Conservation (phyloP, 2,888 invertebrate species). For the Teinopalpus imperialis region DNA sequence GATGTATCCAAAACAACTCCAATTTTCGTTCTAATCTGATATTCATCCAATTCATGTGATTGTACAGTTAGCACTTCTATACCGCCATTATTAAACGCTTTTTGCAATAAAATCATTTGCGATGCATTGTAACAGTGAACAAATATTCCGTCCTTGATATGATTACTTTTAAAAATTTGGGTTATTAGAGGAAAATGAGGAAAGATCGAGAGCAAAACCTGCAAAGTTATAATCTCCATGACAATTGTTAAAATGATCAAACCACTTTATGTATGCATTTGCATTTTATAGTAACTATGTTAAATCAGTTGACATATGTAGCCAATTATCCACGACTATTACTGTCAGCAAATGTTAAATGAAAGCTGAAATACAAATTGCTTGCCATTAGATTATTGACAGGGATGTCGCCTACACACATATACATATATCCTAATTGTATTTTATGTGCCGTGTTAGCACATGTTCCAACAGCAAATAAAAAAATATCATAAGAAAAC, state of each 20-base stretch:
- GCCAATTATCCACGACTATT: slow-evolving; percentile 33
- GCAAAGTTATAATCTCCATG: slow-evolving; percentile 14
- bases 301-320: background rate
- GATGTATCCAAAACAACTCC: slow-evolving; percentile 53
- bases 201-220: slow-evolving; percentile 30
- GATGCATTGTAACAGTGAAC: slow-evolving; percentile 46
- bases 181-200: slow-evolving; percentile 39
- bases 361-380: slow-evolving; percentile 22
- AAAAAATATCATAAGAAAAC: too few relatives aligned
- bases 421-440: too few relatives aligned
- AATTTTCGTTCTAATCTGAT: slow-evolving; percentile 38
- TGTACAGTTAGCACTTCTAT: slow-evolving; percentile 36
- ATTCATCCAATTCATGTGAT: slow-evolving; percentile 27
- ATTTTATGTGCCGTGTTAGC: too few relatives aligned
- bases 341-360: slow-evolving; percentile 50
- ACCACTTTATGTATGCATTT: background rate
- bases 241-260: background rate
- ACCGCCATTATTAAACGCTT: slow-evolving; percentile 41
- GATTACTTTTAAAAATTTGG: slow-evolving; percentile 55
- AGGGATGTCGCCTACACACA: too few relatives aligned
- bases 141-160: slow-evolving; percentile 46
- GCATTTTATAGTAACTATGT: background rate
- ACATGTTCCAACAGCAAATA: too few relatives aligned
- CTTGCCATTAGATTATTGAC: slow-evolving; percentile 17
- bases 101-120: slow-evolving; percentile 38